Evolutionary conservation across 2,113 vertebrate species (phyloP), one percentile per base, ranked within the genome.

Genomic region (Clupea harengus): DNA sequence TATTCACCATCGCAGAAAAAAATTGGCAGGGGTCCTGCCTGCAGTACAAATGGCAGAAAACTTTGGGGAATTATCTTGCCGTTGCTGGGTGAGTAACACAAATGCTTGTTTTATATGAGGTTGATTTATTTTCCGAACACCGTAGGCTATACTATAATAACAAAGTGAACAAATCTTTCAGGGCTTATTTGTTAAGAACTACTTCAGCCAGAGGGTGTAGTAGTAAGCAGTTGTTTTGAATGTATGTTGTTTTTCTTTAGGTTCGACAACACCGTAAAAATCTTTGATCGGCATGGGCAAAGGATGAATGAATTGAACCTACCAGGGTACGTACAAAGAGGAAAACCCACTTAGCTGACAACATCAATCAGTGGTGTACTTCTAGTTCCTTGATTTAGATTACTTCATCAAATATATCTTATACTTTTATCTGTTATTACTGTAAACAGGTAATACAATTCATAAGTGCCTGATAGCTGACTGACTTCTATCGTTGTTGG

Each of bases 201-300:
- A 39, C 39, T 39, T 39, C 39, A 39, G 39, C 39, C 39, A 39
- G 39, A 39, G 39, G 39, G 39, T 39, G 39, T 39, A 20, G 5
- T 20, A 57, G 15, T 8, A 20, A 39, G 44, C 20, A 75, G 18
- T 47, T 83, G 7, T 28, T 32, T 46, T 85, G 4, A 32, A 25
- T 72, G 39, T 87, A 2, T 89, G 9, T 85, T 86, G 81, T 10
- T 75, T 1, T 89, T 86, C 46, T 93, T 89, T 91, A 99, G 98
- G 87, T 94, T 94, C 84, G 97, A 98, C 92, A 95, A 87, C 90
- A 90, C 91, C n/a, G 96, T 99, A 87, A 98, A 98, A 94, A 97
- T 99, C 90, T 99, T 97, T 95, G 97, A 99, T 96, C 96, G 98
- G 52, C 97, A 99, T 95, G 98, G 98, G 87, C 96, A 99, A 90